Conservation (phyloP, 2,888 invertebrate genomes). For the Tenodera sinensis region DNA sequence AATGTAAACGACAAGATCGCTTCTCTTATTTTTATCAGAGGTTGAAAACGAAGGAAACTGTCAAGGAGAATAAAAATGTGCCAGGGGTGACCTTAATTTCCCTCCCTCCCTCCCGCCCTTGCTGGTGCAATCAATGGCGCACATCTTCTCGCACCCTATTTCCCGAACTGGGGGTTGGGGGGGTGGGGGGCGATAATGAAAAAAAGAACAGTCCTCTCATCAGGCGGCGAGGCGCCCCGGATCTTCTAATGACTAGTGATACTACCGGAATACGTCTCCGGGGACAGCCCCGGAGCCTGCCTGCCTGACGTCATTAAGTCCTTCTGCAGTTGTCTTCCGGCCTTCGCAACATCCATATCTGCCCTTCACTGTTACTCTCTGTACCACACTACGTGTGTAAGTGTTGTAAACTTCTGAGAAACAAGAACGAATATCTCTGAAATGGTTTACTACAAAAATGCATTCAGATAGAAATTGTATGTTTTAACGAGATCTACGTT, state of each 20-base stretch:
- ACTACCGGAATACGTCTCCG: neutral
- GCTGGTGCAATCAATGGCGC: neutral
- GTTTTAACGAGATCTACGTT: too few species aligned
- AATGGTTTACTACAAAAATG: too few species aligned
- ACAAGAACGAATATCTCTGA: too few species aligned
- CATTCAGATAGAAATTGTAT: too few species aligned
- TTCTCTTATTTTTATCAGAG: neutral
- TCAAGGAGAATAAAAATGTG: neutral
- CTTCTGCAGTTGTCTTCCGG: neutral
- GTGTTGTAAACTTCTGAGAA: too few species aligned
- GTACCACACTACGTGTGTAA: too few species aligned
- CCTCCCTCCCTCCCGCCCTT: neutral
- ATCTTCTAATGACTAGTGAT: slow-evolving; percentile 9
- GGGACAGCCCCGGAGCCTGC: too few species aligned
- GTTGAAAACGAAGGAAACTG: neutral
- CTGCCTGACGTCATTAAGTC: neutral
- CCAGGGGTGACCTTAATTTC: neutral
- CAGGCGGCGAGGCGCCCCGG: neutral
- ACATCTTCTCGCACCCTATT: neutral
- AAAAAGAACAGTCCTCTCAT: neutral
- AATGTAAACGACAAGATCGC: neutral
- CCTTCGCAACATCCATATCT: too few species aligned
- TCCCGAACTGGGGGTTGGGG: neutral
- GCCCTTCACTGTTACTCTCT: too few species aligned
- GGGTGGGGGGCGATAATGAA: neutral